Percentiles rank a stretch among this genome's conserved stretches.
These are phyloP conservation scores for Drosophila merina DNA, from an alignment of 2,888 invertebrate species.

Conservation along the genomic window DNA sequence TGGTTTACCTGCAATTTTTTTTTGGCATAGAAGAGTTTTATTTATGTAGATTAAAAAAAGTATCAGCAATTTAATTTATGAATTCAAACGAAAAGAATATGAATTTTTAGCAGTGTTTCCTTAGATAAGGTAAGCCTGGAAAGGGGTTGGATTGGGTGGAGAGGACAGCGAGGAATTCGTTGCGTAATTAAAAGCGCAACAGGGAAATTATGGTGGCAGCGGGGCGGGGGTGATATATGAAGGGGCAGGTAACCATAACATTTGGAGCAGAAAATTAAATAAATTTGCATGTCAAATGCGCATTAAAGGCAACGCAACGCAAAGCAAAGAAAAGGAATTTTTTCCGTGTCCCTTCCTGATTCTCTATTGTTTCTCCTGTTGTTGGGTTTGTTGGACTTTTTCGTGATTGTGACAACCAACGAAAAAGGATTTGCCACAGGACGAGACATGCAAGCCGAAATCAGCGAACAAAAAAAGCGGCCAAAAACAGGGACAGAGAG, in stretches of 20 bases:
- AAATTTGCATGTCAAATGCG: constrained; percentile 78
- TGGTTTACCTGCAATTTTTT: constrained; percentile 51
- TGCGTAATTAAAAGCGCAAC: constrained; percentile 72
- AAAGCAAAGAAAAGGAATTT: constrained; percentile 33
- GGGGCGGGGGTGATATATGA: constrained; percentile 12
- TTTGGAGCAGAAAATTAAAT: constrained; percentile 76
- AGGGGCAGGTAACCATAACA: constrained; percentile 32
- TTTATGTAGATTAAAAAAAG: too few species aligned
- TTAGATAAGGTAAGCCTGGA: constrained; percentile 47
- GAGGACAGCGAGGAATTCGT: constrained; percentile 36
- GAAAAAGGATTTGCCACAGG: constrained; percentile 65
- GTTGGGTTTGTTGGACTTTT: constrained; percentile 24
- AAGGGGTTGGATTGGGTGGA: background rate
- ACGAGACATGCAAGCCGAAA: constrained; percentile 47
- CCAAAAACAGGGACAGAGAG: constrained; percentile 19
- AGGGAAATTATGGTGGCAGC: constrained; percentile 34
- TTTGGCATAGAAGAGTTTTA: background rate
- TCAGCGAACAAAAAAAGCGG: constrained; percentile 11
- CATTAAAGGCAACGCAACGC: constrained; percentile 59
- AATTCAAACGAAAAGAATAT: too few species aligned
- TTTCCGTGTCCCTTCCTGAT: constrained; percentile 1
- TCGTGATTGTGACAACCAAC: constrained; percentile 63
- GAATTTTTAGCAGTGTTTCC: constrained; percentile 36
- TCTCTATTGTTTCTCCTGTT: constrained; percentile 3
- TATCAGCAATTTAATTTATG: too few species aligned